phyloP scores from a whole-genome alignment of 1,140 invertebrate genomes.

The Monochamus saltuarius region DNA sequence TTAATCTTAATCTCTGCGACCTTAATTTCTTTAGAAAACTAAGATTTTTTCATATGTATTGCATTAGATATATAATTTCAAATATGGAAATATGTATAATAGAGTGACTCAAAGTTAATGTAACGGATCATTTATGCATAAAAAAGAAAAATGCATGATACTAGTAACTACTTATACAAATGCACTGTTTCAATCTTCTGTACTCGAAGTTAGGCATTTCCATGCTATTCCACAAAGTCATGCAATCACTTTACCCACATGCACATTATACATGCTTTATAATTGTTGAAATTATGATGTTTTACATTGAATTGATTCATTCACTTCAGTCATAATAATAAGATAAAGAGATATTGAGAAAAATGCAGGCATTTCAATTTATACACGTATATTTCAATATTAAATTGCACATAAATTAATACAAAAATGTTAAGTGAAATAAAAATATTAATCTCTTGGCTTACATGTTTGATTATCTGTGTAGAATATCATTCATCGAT shows the following conservation, averaged over 20 bases:
- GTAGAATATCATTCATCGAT: too few species aligned
- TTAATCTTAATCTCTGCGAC: not conserved
- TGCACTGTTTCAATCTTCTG: not conserved
- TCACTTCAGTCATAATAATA: not conserved
- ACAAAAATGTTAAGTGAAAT: not conserved
- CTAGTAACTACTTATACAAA: not conserved
- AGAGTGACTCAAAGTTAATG: too few species aligned
- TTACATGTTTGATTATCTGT: not conserved
- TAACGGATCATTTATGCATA: too few species aligned
- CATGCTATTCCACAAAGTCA: not conserved
- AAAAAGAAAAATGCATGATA: not conserved
- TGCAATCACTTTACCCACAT: not conserved
- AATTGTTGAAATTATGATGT: not conserved
- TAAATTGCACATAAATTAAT: not conserved
- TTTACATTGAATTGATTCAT: not conserved
- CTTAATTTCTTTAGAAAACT: not conserved
- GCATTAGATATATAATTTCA: not conserved
- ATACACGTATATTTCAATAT: not conserved
- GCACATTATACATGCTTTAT: not conserved
- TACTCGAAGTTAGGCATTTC: not conserved
- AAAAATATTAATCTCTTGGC: not conserved
- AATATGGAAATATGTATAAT: not conserved
- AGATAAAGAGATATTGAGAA: not conserved
- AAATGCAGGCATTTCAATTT: too few species aligned
- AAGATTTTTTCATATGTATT: not conserved